These are phyloP conservation scores for Darevskia mixta DNA, from an alignment of 2,797 vertebrate genomes.

Conservation along the genomic window DNA sequence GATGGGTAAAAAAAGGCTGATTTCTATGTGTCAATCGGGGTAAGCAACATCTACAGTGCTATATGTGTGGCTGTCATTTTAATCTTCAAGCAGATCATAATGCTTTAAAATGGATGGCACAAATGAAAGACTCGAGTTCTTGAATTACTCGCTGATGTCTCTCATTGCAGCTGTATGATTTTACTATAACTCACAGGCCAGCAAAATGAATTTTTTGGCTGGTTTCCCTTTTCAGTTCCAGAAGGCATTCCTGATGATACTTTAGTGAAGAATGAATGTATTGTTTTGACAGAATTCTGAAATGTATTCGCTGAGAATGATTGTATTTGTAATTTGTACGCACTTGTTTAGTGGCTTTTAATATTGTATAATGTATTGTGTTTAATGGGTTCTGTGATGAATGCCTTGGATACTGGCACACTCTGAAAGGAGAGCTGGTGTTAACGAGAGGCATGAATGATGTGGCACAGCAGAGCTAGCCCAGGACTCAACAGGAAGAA, in stretches of 20 bases:
- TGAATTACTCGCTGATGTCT: background rate
- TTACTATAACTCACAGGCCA: constrained; percentile 1
- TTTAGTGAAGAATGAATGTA: constrained; percentile 22
- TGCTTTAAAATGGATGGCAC: constrained; percentile 1
- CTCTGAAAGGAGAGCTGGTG: background rate
- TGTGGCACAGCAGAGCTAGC: background rate
- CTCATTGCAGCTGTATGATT: background rate
- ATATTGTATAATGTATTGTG: constrained; percentile 14
- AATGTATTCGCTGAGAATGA: constrained; percentile 11
- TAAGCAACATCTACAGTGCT: background rate
- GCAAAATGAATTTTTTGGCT: constrained; percentile 12
- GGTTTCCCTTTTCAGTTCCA: background rate
- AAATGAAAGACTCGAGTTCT: constrained; percentile 1
- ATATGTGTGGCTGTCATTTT: background rate
- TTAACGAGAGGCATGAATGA: background rate
- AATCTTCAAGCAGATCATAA: background rate
- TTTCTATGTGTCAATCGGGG: background rate
- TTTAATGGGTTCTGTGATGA: background rate
- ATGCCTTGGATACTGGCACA: background rate
- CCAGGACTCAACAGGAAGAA: background rate
- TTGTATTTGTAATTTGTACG: background rate
- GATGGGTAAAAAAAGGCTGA: background rate
- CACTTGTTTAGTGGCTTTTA: background rate
- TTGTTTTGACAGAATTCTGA: constrained; percentile 23
- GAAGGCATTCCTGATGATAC: constrained; percentile 12